phyloP scores from a whole-genome alignment of 2,888 invertebrate species.

The Hydropsyche betteni region DNA sequence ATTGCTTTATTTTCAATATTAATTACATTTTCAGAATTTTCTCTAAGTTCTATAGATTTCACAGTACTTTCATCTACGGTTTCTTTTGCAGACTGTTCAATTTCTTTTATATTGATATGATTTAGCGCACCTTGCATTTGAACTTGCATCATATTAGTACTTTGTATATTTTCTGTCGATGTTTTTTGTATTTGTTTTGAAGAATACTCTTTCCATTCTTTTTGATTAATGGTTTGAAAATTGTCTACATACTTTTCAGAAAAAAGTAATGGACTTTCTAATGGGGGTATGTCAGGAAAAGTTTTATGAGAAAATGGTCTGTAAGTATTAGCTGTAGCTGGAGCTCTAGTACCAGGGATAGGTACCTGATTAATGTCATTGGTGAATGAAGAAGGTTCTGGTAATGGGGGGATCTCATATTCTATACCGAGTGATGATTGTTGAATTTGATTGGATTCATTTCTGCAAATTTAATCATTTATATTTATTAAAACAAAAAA shows the following conservation, averaged over 20 bases:
- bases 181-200: conserved; percentile 6
- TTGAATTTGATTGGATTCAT: background rate
- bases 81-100: conserved; percentile 58
- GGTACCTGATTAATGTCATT: conserved; percentile 48
- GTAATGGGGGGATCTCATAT: conserved; percentile 29
- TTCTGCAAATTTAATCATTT: conserved; percentile 12
- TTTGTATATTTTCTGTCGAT: background rate
- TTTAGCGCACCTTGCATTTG: background rate
- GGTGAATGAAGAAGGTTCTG: conserved; percentile 43
- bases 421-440: conserved; percentile 34
- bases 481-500: background rate
- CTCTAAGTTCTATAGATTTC: conserved; percentile 58
- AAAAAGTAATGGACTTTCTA: conserved; percentile 61
- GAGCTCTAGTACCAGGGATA: conserved; percentile 55
- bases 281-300: conserved; percentile 55
- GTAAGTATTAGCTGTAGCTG: conserved; percentile 54
- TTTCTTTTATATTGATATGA: conserved; percentile 56
- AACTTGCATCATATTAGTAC: background rate
- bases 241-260: conserved; percentile 59
- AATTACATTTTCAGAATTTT: conserved; percentile 59
- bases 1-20: conserved; percentile 52
- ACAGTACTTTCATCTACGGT: conserved; percentile 60
- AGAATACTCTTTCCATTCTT: conserved; percentile 38
- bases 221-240: conserved; percentile 54
- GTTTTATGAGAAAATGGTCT: conserved; percentile 59